phyloP scores from a whole-genome alignment of 2,113 vertebrate species.

The Gallinago paraguaiae region DNA sequence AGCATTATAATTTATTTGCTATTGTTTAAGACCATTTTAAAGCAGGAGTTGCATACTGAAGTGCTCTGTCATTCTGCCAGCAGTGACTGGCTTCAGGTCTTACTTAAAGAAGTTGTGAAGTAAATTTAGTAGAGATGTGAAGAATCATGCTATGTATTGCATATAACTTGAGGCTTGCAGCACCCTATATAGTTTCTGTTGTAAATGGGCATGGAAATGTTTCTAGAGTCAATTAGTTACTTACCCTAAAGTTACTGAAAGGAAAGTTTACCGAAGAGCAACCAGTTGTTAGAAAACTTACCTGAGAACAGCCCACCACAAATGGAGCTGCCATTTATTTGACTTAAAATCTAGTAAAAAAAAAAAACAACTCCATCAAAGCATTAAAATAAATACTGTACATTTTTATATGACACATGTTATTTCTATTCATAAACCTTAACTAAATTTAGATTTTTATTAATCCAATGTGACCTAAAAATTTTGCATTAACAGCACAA shows the following conservation, averaged over 20 bases:
- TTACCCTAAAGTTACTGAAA: not conserved
- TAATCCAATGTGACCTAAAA: slow-evolving; percentile 83
- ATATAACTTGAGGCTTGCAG: not conserved
- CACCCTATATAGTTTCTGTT: not conserved
- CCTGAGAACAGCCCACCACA: not conserved
- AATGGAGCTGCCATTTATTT: not conserved
- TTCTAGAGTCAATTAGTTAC: not conserved
- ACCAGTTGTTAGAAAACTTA: not conserved
- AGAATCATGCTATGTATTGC: not conserved
- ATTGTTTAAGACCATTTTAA: slow-evolving; percentile 38
- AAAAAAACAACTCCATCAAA: slow-evolving; percentile 50
- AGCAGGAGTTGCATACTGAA: not conserved
- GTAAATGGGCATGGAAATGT: not conserved
- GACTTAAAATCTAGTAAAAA: slow-evolving; percentile 54
- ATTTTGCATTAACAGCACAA: slow-evolving; percentile 90
- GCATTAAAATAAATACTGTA: slow-evolving; percentile 77
- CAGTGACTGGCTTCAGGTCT: not conserved
- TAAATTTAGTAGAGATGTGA: not conserved
- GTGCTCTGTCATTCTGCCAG: not conserved
- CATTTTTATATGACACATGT: slow-evolving; percentile 60
- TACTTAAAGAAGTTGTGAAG: not conserved
- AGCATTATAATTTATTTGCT: slow-evolving; percentile 13
- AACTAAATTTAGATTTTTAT: slow-evolving; percentile 81
- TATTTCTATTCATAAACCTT: slow-evolving; percentile 81
- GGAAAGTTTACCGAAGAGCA: not conserved